phyloP scores from a whole-genome alignment of 2,113 vertebrate species.

The Cromileptes altivelis region DNA sequence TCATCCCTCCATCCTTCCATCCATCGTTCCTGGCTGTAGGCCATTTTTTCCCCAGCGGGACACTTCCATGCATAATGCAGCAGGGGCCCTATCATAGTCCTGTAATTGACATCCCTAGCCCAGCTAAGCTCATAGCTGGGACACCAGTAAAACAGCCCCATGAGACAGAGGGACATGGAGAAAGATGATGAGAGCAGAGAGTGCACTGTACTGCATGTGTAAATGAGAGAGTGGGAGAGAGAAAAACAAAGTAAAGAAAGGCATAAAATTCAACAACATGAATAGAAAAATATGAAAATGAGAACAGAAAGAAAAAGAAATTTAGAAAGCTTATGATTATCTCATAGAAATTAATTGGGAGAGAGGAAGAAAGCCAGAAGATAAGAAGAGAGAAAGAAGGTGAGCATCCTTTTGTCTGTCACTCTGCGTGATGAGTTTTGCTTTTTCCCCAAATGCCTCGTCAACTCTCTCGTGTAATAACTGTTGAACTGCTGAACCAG shows the following conservation, averaged over 20 bases:
- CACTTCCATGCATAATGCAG: constrained; percentile 82
- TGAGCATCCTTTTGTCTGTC: constrained; percentile 20
- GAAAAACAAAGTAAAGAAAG: neutral
- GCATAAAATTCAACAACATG: constrained; percentile 14
- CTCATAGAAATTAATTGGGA: constrained; percentile 2
- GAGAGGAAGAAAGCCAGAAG: neutral
- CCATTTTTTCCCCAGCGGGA: constrained; percentile 79
- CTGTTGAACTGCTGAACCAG: constrained; percentile 44
- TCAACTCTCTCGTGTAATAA: constrained; percentile 36
- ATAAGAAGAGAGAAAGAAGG: constrained; percentile 9
- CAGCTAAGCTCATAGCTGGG: constrained; percentile 69
- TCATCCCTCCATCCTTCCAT: constrained; percentile 78
- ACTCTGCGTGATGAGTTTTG: constrained; percentile 31
- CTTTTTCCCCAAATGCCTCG: constrained; percentile 19
- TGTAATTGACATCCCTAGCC: constrained; percentile 81
- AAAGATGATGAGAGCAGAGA: constrained; percentile 62
- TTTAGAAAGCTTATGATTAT: neutral
- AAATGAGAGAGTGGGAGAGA: constrained; percentile 38
- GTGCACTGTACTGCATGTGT: constrained; percentile 46
- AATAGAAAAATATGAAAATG: neutral
- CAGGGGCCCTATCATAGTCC: constrained; percentile 77
- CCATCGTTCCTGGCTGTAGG: constrained; percentile 77
- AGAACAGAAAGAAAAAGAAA: neutral
- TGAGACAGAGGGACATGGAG: constrained; percentile 54
- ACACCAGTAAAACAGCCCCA: constrained; percentile 73